Evolutionary conservation across 2,888 invertebrate species (phyloP), one percentile per base, ranked within the genome.

Genomic region (Aphidoletes aphidimyza): DNA sequence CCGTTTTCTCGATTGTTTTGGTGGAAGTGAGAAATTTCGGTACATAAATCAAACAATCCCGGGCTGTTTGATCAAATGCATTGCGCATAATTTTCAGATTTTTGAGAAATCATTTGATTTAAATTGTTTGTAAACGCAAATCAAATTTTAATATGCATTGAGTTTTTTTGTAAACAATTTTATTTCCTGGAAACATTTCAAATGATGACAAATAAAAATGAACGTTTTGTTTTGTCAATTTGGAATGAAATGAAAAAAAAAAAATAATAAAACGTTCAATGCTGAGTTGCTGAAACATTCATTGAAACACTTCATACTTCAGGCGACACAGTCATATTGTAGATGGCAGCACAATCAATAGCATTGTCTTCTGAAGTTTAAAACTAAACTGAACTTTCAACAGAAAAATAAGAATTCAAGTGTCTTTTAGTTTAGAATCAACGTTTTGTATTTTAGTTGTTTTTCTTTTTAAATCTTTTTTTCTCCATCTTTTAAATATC

Each of bases 311-410:
- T n/a, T n/a, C n/a, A 14, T 30, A 69, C 69, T 69, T 69, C 69
- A 69, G 69, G 5, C 14, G 34, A 54, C 8, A 22, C 3, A 22
- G 1, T 26, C 3, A 54, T 54, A 30, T 69, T 30, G 34, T 17
- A 69, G 69, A 69, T 30, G 69, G 69, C 69, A 30, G 69, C 69
- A 69, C 2, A 11, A n/a, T n/a, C 54, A 54, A 0, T 26, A 54
- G 30, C 69, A 69, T 69, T 69, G 69, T 69, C 69, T 69, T 2
- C n/a, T 69, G n/a, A n/a, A n/a, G n/a, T n/a, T n/a, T n/a, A n/a
- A n/a, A n/a, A n/a, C 34, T 11, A 69, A 69, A 19, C 34, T 8
- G 0, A 69, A 69, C 69, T 30, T 69, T 69, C 69, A 69, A 69
- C 69, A 69, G 69, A 69, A 30, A 69, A 69, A 47, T n/a, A n/a